Evolutionary conservation across 2,113 vertebrate species (phyloP), one percentile per base, ranked within the genome.

Genomic region (Nerophis lumbriciformis): DNA sequence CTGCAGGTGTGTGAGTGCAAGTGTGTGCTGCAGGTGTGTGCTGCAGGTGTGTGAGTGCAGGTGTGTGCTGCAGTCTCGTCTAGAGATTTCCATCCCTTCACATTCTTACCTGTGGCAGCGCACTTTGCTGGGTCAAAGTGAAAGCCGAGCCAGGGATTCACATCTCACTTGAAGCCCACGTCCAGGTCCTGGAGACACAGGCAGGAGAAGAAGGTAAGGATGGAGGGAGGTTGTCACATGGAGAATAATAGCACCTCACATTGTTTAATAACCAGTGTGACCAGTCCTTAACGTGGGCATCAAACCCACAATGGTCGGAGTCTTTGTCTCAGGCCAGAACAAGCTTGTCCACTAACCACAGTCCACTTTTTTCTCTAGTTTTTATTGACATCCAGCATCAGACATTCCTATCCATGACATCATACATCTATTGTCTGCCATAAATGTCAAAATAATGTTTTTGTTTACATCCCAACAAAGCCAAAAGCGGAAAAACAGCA

Each of bases 101-200:
- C 12, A 35, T 64, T 56, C 77, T 66, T 85, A 90, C 88, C 87
- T 83, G 68, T 75, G 63, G 19, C 63, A 67, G 61, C 73, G 67
- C 73, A 19, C 62, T 82, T 80, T 71, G 73, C 67, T 76, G 66
- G 67, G 77, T 85, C 69, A 69, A 73, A 77, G 71, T 66, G 61
- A 77, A 76, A 82, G 45, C 55, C 63, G 28, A 28, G 28, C 78
- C 68, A 81, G 73, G 74, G 83, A 84, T 78, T 90, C 83, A 88
- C 86, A 89, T 89, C 84, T 87, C 87, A 89, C 38, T 72, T 68
- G 73, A 79, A 68, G 69, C 72, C 75, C 68, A 77, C 65, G 37
- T 69, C 70, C 64, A 56, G 75, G 76, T 83, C 86, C 88, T 89
- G 65, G 2, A 73, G 65, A 83, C 38, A 75, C 15, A 44, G 55